Base-by-base conservation (phyloP, 2,888 invertebrate species). In the Thalpophila matura region DNA sequence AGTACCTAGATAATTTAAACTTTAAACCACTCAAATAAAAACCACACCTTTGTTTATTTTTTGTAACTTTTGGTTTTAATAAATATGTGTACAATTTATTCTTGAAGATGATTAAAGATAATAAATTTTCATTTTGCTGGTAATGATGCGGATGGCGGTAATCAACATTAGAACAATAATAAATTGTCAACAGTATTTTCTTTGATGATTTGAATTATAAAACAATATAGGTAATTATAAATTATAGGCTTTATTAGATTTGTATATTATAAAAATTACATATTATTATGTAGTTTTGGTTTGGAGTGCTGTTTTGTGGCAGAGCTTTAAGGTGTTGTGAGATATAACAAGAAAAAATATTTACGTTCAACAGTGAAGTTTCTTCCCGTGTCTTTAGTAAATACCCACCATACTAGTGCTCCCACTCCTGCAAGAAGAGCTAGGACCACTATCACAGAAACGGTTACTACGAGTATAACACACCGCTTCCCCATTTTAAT, bases 331-430 rank as follows among this genome's bases (percentile, higher is more conserved):
- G n/a, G 9, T 14, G 3, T 24, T 10, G 9, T 33, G 16, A 12
- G 12, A 9, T 26, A 26, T 9, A 20, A 10, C 2, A 59, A 27
- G 10, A n/a, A 33, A 49, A 42, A 47, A 22, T 37, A 69, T 70
- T 70, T 38, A 65, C 65, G 18, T 22, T 43, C 43, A 33, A 65
- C 70, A 45, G 14, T 24, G 40, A 59, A 64, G 20, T 2, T 2
- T 18, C 55, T 7, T 67, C 75, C 69, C 2, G 63, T 70, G 3
- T 74, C 57, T 4, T 67, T 67, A 0, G 80, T 72, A 4, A 89
- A 79, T 42, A 88, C 54, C 88, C 87, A 89, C 89, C 88, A 89
- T 57, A 85, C 88, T 0, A 90, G 59, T 0, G 83, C 85, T 7
- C 78, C 82, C 1, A 87, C 40, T 0, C 88, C 90, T 0, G 85